Evolutionary conservation across 2,113 vertebrate species (phyloP).

Genomic region (Sturnira hondurensis): DNA sequence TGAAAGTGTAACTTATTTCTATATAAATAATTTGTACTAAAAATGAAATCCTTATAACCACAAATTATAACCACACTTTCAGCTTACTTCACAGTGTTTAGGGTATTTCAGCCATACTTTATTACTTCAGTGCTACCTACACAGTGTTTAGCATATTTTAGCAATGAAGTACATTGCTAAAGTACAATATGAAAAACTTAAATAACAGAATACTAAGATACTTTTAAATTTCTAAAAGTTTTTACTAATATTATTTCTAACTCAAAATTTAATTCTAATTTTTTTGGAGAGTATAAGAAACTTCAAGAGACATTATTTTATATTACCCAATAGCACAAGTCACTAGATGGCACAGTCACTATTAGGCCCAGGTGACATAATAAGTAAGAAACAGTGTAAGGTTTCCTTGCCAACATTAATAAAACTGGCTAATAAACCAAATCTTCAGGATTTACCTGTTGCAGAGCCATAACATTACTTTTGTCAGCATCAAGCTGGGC

Average conservation of each 20-base stretch:
- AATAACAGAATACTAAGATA: neutral
- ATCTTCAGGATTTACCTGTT: conserved; percentile 87
- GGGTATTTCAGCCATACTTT: neutral
- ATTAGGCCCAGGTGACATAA: neutral
- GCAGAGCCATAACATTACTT: conserved; percentile 89
- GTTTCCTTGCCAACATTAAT: neutral
- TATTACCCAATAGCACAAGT: neutral
- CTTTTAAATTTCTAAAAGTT: neutral
- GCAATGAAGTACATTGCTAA: neutral
- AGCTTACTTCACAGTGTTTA: neutral
- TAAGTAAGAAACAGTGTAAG: neutral
- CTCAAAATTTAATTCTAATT: conserved; percentile 9
- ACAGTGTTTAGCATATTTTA: neutral
- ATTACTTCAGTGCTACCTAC: neutral
- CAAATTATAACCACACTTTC: neutral
- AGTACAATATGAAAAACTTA: neutral
- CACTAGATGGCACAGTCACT: neutral
- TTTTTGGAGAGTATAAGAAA: neutral
- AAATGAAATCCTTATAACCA: neutral
- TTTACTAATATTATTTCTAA: neutral
- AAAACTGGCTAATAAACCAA: neutral
- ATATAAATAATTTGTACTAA: neutral
- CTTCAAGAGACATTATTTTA: neutral
- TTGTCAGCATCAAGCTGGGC: conserved; percentile 92
- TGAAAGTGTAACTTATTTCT: neutral